Evolutionary conservation across 2,797 vertebrate genomes (phyloP), one percentile per base, ranked within the genome.

Genomic region (Chaunax sp.): DNA sequence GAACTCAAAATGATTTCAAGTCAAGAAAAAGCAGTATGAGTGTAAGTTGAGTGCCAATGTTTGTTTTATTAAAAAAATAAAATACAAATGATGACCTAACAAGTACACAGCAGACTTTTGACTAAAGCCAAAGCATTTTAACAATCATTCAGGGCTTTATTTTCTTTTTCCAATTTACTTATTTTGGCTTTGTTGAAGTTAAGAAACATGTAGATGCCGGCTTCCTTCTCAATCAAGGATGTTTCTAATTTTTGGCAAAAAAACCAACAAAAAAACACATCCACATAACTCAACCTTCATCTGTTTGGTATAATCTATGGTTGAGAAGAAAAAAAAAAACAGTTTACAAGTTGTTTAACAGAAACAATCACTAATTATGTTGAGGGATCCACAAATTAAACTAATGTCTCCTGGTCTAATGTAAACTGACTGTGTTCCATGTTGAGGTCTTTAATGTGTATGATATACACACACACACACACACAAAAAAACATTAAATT

Each of bases 41-140:
- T 0, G 40, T 65, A 22, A 52, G 35, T 44, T 67, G 63, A 87
- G 80, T 80, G 84, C 77, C 86, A 85, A 88, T 85, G 78, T 90
- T 89, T 83, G 71, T 91, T 93, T 93, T 93, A 94, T 93, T 93
- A 93, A 81, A 93, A 94, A 94, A 94, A 94, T 92, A 93, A 92
- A 94, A 93, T 94, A 94, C 92, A 95, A 93, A 92, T 89, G 86
- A 92, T 90, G 91, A 93, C 89, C 90, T 82, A 82, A 90, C 90
- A 63, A 91, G 85, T 86, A 92, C 89, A 93, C 85, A 89, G 91
- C 86, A 87, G 84, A 92, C 84, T 56, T 85, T 47, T 83, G 77
- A 79, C 73, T 72, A 76, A 75, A 83, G 76, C 72, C 66, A 81
- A 79, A 86, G 69, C 70, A 73, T 78, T 51, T 84, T 77, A 77